These are phyloP conservation scores for Hipparchia semele DNA, from an alignment of 2,888 invertebrate species.

Conservation along the genomic window DNA sequence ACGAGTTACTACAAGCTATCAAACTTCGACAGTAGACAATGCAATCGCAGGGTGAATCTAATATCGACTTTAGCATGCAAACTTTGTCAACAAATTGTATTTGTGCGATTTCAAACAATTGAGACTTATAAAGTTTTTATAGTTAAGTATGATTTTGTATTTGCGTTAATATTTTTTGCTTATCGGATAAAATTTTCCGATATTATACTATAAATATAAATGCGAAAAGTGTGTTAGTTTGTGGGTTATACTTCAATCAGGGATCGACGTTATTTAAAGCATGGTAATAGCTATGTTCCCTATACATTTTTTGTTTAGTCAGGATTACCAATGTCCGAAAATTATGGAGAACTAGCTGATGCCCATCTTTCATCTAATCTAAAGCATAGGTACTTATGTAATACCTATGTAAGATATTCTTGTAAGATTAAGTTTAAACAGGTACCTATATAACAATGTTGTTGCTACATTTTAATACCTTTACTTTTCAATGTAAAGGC, in stretches of 20 bases:
- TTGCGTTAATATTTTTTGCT: neutral
- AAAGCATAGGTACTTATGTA: too few relatives aligned
- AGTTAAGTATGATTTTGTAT: neutral
- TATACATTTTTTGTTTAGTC: too few relatives aligned
- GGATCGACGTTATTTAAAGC: too few relatives aligned
- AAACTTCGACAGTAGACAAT: conserved; percentile 73
- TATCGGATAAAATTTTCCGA: too few relatives aligned
- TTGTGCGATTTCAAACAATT: conserved; percentile 72
- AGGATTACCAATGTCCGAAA: too few relatives aligned
- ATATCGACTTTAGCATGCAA: conserved; percentile 74
- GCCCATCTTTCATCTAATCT: too few relatives aligned
- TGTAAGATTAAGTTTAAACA: neutral
- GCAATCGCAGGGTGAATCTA: conserved; percentile 65
- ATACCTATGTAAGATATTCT: too few relatives aligned
- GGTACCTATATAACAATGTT: neutral
- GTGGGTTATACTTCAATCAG: too few relatives aligned
- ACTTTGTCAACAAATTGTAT: conserved; percentile 73
- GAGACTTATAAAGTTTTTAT: conserved; percentile 68
- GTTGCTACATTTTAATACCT: conserved; percentile 1
- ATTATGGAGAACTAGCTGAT: too few relatives aligned
- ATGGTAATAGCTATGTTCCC: too few relatives aligned
- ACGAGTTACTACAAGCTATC: conserved; percentile 60
- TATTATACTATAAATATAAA: too few relatives aligned
- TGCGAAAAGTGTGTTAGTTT: too few relatives aligned
- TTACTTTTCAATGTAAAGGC: neutral